These are phyloP conservation scores for Rhinoraja longicauda DNA, from an alignment of 2,797 vertebrate genomes.

Conservation along the genomic window DNA sequence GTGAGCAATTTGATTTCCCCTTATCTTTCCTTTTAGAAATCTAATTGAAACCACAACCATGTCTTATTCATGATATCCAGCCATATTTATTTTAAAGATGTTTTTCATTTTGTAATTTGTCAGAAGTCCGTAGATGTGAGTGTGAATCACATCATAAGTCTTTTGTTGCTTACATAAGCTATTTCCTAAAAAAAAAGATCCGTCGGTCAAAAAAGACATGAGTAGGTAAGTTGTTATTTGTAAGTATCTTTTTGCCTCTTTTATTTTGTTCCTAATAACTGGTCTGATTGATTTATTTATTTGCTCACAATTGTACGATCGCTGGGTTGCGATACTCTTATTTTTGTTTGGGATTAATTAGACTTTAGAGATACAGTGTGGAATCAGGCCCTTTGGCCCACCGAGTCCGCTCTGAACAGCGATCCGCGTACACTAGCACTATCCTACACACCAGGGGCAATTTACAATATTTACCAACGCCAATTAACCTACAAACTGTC, in stretches of 20 bases:
- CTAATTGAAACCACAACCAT: slow-evolving; percentile 1
- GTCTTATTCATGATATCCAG: background rate
- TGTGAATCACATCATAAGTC: background rate
- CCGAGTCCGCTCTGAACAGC: too few species aligned
- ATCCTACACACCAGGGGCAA: too few species aligned
- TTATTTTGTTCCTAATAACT: background rate
- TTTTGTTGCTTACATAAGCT: background rate
- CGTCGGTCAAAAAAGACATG: background rate
- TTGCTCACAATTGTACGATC: background rate
- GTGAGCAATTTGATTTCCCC: background rate
- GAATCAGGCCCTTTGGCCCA: too few species aligned
- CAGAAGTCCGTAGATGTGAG: background rate
- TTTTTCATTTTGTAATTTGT: background rate
- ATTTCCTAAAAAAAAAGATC: background rate
- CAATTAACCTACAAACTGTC: too few species aligned
- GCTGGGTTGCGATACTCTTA: background rate
- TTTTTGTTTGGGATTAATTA: background rate
- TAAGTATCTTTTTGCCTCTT: background rate
- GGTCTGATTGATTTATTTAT: background rate
- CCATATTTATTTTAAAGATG: background rate
- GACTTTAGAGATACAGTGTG: too few species aligned
- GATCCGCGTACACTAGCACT: too few species aligned
- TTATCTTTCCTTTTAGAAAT: background rate
- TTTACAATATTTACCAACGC: too few species aligned
- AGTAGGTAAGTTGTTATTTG: background rate